Evolutionary conservation across 2,888 invertebrate genomes (phyloP), one percentile per base, ranked within the genome.

Genomic region (Pterostichus madidus): DNA sequence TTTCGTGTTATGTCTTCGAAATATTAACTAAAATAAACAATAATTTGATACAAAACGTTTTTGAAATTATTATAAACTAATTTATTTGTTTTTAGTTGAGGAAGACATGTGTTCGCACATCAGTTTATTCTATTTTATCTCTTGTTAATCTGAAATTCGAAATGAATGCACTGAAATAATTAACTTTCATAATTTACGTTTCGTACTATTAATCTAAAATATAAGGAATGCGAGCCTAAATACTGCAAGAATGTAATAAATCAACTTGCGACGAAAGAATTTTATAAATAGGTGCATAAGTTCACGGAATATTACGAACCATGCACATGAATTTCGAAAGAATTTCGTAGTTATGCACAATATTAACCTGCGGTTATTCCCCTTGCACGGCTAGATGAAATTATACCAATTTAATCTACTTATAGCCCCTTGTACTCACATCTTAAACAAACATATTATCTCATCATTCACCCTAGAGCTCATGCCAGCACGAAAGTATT

Each of bases 401-500:
- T 53, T 53, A 17, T 53, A 15, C 53, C 53, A 53, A 53, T 53
- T 53, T 53, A 53, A 53, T 53, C 53, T 53, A 53, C 53, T 53
- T 53, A 53, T 53, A 15, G 15, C 53, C 39, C 53, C 53, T 53
- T 17, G 8, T 6, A 53, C 53, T 13, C 10, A 53, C 7, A 53
- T 53, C 53, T 53, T 53, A 13, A 53, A 53, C 15, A 53, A 53
- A 53, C 53, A 53, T 53, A 53, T 53, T 53, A 17, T 53, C 53
- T 53, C 11, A 53, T 53, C 17, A 53, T 13, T 53, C 53, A 8
- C 53, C 53, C 53, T 53, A 1, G 24, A 24, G 24, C 24, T 24
- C 24, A 53, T 39, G 39, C 0, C 24, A 24, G 39, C 5, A 39
- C 8, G 39, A 53, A 53, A 53, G 53, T 17, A 49, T 49, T 49